These are phyloP conservation scores for Pyrgus malvae DNA, from an alignment of 2,888 invertebrate genomes.

Conservation along the genomic window DNA sequence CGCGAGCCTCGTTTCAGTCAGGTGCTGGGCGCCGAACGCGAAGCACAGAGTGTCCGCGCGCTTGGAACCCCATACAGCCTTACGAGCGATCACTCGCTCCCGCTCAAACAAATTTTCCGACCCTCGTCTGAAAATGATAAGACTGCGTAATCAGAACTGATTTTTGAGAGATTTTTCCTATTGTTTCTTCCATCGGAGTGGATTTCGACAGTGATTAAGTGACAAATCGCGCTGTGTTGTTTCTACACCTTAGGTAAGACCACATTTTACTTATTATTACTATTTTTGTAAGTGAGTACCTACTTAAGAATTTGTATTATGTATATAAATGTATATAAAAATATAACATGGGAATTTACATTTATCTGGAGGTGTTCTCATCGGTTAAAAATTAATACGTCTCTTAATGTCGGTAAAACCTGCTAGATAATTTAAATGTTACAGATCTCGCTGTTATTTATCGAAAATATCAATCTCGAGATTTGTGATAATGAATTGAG, in stretches of 20 bases:
- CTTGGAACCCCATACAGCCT: constrained; percentile 52
- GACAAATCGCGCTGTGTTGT: constrained; percentile 45
- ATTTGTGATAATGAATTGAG: too few relatives aligned
- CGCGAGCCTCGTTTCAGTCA: constrained; percentile 75
- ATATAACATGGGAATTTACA: too few relatives aligned
- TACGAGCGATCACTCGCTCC: constrained; percentile 36
- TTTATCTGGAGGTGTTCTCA: neutral
- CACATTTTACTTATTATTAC: neutral
- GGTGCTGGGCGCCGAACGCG: constrained; percentile 75
- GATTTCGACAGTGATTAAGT: constrained; percentile 56
- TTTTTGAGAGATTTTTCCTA: constrained; percentile 30
- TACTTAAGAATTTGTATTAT: too few relatives aligned
- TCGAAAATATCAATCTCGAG: too few relatives aligned
- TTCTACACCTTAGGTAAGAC: constrained; percentile 58
- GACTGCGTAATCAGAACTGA: constrained; percentile 31
- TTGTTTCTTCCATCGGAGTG: constrained; percentile 41
- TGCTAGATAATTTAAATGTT: neutral
- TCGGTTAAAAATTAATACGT: neutral
- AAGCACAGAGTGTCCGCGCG: constrained; percentile 51
- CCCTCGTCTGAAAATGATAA: constrained; percentile 29
- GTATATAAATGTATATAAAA: too few relatives aligned
- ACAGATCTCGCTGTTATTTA: too few relatives aligned
- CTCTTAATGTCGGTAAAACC: neutral
- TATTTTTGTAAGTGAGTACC: neutral
- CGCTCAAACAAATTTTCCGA: constrained; percentile 27